Conservation (phyloP, 2,888 invertebrate species). For the Aelia acuminata region DNA sequence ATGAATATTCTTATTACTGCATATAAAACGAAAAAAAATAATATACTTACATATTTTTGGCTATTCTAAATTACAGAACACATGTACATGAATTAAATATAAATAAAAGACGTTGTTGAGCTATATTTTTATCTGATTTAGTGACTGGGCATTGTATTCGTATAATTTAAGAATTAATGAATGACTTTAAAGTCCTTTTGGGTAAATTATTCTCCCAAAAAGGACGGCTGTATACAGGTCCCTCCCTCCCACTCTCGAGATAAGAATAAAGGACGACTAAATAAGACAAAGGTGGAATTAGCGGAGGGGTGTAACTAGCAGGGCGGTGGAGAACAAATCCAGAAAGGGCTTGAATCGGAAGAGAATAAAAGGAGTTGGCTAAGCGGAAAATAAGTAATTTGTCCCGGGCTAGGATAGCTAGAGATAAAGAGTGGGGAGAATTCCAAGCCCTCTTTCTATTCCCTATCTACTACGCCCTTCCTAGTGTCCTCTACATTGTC, state of each 20-base stretch:
- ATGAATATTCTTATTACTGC: too few relatives aligned
- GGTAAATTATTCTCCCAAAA: not conserved
- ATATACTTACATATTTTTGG: too few relatives aligned
- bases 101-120: too few relatives aligned
- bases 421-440: not conserved
- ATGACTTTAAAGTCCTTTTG: not conserved
- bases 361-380: slow-evolving; percentile 48
- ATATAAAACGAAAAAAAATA: too few relatives aligned
- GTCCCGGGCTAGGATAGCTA: slow-evolving; percentile 9
- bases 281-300: slow-evolving; percentile 47
- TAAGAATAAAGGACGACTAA: slow-evolving; percentile 27
- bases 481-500: not conserved
- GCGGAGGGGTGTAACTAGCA: not conserved
- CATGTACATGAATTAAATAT: too few relatives aligned
- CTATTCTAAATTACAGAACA: too few relatives aligned
- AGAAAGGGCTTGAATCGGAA: slow-evolving; percentile 17
- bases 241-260: not conserved
- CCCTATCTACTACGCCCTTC: not conserved
- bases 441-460: not conserved
- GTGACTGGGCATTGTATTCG: too few relatives aligned
- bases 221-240: not conserved
- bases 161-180: not conserved
- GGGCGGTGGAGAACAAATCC: slow-evolving; percentile 26
- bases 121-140: too few relatives aligned
- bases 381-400: slow-evolving; percentile 51